phyloP scores from a whole-genome alignment of 2,888 invertebrate genomes.

The Drosophila kambysellisi region DNA sequence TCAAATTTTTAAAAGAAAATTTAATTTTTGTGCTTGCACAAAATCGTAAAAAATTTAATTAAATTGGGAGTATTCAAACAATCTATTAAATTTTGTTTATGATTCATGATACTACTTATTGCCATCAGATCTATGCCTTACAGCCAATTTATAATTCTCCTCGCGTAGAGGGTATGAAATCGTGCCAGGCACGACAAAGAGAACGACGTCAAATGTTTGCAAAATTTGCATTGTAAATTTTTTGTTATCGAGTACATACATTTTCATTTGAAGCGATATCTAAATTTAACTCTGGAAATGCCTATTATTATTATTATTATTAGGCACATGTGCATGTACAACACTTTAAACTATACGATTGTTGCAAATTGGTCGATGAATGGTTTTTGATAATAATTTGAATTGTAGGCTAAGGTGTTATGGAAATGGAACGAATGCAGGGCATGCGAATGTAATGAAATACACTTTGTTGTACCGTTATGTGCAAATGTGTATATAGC shows the following conservation, averaged over 20 bases:
- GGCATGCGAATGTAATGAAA: slow-evolving; percentile 3
- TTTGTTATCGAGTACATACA: slow-evolving; percentile 45
- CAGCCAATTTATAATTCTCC: slow-evolving; percentile 4
- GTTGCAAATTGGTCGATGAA: not conserved
- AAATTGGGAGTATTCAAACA: not conserved
- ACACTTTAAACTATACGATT: slow-evolving; percentile 11
- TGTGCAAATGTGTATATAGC: slow-evolving; percentile 1
- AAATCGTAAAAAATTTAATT: not conserved
- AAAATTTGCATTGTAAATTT: slow-evolving; percentile 55
- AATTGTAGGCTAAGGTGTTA: not conserved
- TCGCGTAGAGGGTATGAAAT: slow-evolving; percentile 7
- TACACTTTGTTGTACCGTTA: not conserved
- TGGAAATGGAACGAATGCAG: slow-evolving; percentile 1
- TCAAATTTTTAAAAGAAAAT: not conserved
- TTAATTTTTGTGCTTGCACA: not conserved
- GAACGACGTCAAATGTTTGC: slow-evolving; percentile 23
- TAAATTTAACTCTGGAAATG: slow-evolving; percentile 37
- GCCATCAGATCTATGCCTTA: not conserved
- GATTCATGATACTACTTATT: not conserved
- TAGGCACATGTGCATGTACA: not conserved
- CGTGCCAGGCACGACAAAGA: slow-evolving; percentile 55
- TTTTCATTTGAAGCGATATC: slow-evolving; percentile 33
- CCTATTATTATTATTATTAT: not conserved
- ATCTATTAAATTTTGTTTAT: not conserved
- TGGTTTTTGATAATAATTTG: not conserved